These are phyloP conservation scores for Aurelia aurita DNA, from an alignment of 30 jellyfish, hydroid and myxozoan genomes.

Conservation along the genomic window DNA sequence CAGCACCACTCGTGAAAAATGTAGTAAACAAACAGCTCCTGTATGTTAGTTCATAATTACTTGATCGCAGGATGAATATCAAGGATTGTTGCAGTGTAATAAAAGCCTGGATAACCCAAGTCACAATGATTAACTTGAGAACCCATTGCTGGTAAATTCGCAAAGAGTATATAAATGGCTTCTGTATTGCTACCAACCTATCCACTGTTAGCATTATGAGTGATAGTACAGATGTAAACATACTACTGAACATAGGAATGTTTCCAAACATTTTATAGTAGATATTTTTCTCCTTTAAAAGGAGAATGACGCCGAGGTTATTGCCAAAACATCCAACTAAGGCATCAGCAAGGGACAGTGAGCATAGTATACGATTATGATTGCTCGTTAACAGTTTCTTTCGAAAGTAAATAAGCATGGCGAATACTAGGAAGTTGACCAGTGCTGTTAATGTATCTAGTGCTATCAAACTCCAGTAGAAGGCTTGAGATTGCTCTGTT, in stretches of 20 bases:
- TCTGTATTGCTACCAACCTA: constrained; percentile 55
- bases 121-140: background rate
- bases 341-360: constrained; percentile 64
- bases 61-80: background rate
- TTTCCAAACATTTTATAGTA: constrained; percentile 38
- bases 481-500: constrained; percentile 10
- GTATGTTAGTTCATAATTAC: constrained; percentile 7
- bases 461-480: constrained; percentile 31
- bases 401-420: constrained; percentile 36
- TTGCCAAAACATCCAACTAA: constrained; percentile 43
- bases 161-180: constrained; percentile 24
- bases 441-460: constrained; percentile 6
- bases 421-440: constrained; percentile 16
- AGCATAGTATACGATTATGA: constrained; percentile 54
- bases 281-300: background rate
- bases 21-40: constrained; percentile 28
- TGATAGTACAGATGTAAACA: constrained; percentile 50
- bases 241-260: constrained; percentile 61
- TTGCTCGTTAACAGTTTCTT: constrained; percentile 32
- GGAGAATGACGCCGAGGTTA: constrained; percentile 42
- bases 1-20: constrained; percentile 19
- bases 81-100: constrained; percentile 33
- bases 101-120: constrained; percentile 52
- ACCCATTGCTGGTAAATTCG: background rate
- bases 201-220: constrained; percentile 44